Base-by-base conservation (phyloP, 2,113 vertebrate species). In the Istiophorus platypterus region DNA sequence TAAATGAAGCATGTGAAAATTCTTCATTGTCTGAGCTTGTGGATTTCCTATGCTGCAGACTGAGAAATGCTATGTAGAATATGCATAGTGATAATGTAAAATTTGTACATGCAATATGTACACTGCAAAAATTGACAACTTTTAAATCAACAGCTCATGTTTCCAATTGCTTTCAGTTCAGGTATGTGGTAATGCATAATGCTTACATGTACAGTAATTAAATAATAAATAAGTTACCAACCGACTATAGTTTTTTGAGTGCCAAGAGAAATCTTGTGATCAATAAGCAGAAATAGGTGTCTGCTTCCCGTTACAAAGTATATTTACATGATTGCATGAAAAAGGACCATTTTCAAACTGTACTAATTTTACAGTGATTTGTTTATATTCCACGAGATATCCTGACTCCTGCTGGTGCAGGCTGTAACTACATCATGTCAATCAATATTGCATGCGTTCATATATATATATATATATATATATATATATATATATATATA, bases 361-460 rank as follows among this genome's bases (percentile, higher is more conserved):
- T 15, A 49, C 29, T 2, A n/a, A 67, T 13, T 51, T 1, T 0
- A 34, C 26, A 67, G 26, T 27, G 26, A 45, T 42, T 26, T 31
- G 24, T 15, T 71, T 57, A 15, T 67, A 76, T 37, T 4, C 22
- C 63, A 27, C 26, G 51, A 84, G 8, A 69, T 31, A 65, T 71
- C 10, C 80, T 85, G 91, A 83, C 92, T 79, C 89, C 92, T 92
- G 84, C 83, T 90, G 93, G 93, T 71, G 15, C 37, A 82, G 4
- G 2, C 17, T 75, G 41, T 67, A 85, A 87, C 52, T 82, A 79
- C 85, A 92, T 31, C 34, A 13, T 27, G n/a, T 57, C n/a, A 11
- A 29, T 47, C 1, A 39, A 18, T 47, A 17, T 5, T 2, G 10
- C 49, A 1, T 57, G 1, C n/a, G n/a, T n/a, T n/a, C n/a, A n/a